Evolutionary conservation across 2,113 vertebrate species (phyloP).

Genomic region (Panthera tigris): DNA sequence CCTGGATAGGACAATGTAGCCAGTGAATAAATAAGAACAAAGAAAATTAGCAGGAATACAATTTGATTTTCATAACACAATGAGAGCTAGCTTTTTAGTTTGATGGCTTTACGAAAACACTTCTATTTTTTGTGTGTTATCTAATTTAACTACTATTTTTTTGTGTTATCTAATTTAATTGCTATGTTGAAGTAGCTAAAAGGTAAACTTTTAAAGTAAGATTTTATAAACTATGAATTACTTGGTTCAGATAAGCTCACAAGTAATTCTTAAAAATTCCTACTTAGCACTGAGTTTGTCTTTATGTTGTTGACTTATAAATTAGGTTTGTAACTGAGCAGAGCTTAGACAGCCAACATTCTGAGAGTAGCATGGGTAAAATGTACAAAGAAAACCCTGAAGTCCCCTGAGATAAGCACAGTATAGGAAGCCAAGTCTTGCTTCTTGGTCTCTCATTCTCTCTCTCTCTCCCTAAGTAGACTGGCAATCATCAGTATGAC

Average conservation of each 20-base stretch:
- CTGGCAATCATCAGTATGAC: background rate
- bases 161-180: constrained; percentile 58
- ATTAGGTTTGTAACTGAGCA: constrained; percentile 57
- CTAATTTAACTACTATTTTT: constrained; percentile 57
- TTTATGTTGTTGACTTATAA: constrained; percentile 63
- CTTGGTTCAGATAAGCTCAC: constrained; percentile 20
- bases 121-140: background rate
- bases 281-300: constrained; percentile 55
- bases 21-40: constrained; percentile 66
- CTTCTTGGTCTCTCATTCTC: background rate
- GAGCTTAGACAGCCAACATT: background rate
- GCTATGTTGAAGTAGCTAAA: constrained; percentile 5
- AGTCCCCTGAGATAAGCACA: background rate
- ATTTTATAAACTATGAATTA: constrained; percentile 63
- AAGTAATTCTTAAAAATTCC: constrained; percentile 68
- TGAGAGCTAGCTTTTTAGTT: background rate
- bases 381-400: background rate
- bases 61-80: constrained; percentile 67
- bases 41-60: constrained; percentile 64
- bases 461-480: background rate
- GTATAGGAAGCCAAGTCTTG: background rate
- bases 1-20: constrained; percentile 31
- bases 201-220: constrained; percentile 24
- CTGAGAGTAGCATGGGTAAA: constrained; percentile 44
- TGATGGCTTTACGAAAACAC: constrained; percentile 43